Evolutionary conservation across 1,140 invertebrate species (phyloP).

Genomic region (Scaptomyza graminum): DNA sequence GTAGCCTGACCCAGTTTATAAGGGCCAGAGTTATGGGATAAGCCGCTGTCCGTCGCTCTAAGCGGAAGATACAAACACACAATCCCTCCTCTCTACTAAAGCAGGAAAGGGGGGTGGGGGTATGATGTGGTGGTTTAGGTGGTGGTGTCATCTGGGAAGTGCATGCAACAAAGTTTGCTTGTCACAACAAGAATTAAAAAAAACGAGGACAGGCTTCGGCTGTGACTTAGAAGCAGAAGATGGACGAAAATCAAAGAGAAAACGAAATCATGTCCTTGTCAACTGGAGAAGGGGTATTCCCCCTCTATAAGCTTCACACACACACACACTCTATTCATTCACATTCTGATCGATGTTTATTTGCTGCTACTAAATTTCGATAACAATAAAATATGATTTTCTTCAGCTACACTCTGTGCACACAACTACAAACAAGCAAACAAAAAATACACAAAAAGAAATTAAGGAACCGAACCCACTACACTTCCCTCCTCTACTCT

Average conservation of each 20-base stretch:
- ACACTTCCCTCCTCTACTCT: neutral
- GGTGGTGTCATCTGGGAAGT: neutral
- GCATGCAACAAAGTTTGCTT: conserved; percentile 7
- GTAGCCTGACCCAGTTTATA: conserved; percentile 43
- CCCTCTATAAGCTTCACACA: too few species aligned
- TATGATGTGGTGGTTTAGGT: too few species aligned
- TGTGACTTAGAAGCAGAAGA: neutral
- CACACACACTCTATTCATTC: neutral
- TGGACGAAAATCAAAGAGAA: neutral
- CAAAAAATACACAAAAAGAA: conserved; percentile 67
- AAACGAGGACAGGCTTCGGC: neutral
- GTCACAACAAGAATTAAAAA: neutral
- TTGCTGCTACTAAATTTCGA: conserved; percentile 66
- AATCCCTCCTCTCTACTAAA: conserved; percentile 12
- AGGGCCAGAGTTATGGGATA: conserved; percentile 29
- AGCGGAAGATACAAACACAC: conserved; percentile 41
- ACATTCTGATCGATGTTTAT: conserved; percentile 55
- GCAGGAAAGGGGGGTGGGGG: too few species aligned
- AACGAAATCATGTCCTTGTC: neutral
- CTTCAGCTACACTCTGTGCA: conserved; percentile 30
- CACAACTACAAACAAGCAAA: conserved; percentile 23
- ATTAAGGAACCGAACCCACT: conserved; percentile 56
- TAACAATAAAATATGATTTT: conserved; percentile 83
- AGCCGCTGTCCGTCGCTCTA: conserved; percentile 11
- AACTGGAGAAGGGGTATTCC: neutral